A percentile compares a stretch with the other conserved stretches of the same genome.
Evolutionary conservation across 2,113 vertebrate genomes (phyloP).

Genomic region (Phrynocephalus versicolor): DNA sequence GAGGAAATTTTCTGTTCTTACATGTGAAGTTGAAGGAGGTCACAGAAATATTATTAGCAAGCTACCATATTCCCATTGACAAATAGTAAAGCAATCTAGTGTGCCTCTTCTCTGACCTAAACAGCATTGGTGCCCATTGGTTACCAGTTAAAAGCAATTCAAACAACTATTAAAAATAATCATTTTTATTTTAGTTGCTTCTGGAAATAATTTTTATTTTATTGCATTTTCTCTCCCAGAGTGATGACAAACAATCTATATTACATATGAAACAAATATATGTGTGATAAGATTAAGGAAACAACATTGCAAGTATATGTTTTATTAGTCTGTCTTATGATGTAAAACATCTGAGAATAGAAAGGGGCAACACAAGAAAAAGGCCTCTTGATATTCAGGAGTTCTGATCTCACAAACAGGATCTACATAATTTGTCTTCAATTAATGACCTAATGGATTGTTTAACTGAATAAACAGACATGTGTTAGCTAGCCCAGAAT

Average conservation of each 20-base stretch:
- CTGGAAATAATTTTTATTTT: not conserved
- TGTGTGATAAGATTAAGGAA: not conserved
- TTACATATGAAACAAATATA: not conserved
- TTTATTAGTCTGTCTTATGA: not conserved
- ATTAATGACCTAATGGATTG: not conserved
- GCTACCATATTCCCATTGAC: not conserved
- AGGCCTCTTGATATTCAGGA: not conserved
- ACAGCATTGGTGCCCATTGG: not conserved
- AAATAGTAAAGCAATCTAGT: not conserved
- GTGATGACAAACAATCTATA: not conserved
- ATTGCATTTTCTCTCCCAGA: not conserved
- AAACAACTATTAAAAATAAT: not conserved
- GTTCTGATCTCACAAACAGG: not conserved
- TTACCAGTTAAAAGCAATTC: not conserved
- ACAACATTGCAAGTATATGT: not conserved
- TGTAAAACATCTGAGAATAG: not conserved
- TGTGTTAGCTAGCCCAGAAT: not conserved
- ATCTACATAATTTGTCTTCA: not conserved
- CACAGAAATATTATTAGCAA: not conserved
- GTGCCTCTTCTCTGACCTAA: not conserved
- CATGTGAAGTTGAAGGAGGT: not conserved
- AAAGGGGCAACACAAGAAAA: not conserved
- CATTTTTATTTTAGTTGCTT: not conserved
- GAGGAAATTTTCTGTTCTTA: not conserved
- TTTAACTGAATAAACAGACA: not conserved